phyloP scores from a whole-genome alignment of 2,113 vertebrate species.

The Elachura formosa region DNA sequence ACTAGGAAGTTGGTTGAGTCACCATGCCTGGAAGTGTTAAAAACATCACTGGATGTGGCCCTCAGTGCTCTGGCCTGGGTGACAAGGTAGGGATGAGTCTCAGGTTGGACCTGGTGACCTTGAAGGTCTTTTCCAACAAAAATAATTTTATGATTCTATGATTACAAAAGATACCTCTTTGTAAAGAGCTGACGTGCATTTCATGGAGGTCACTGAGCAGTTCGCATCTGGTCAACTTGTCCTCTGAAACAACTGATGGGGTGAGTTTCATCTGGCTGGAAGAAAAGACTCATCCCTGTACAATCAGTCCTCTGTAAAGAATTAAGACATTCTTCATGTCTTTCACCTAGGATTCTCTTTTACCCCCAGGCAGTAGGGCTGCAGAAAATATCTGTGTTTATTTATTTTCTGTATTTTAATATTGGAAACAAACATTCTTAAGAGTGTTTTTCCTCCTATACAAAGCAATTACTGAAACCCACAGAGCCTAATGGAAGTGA shows the following conservation, averaged over 20 bases:
- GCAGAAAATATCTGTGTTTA: background rate
- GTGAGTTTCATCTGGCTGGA: background rate
- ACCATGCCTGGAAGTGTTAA: fast-evolving
- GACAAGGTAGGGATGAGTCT: background rate
- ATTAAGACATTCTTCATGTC: background rate
- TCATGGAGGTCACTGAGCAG: background rate
- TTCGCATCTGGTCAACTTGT: background rate
- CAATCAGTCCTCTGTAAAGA: background rate
- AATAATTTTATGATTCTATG: background rate
- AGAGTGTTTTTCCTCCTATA: background rate
- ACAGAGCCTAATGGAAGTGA: constrained; percentile 7
- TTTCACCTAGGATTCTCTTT: background rate
- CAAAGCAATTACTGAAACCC: constrained; percentile 4
- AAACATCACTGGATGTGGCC: background rate
- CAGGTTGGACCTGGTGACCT: background rate
- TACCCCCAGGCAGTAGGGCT: background rate
- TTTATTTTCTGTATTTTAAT: constrained; percentile 14
- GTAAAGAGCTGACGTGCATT: background rate
- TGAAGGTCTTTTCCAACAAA: background rate
- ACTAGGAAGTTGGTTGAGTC: background rate
- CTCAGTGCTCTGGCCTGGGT: background rate
- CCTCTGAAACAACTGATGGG: background rate
- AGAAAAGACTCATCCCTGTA: background rate
- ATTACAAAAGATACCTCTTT: background rate
- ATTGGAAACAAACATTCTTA: constrained; percentile 27